Evolutionary conservation across 2,797 vertebrate genomes (phyloP).

Genomic region (Molossus molossus): DNA sequence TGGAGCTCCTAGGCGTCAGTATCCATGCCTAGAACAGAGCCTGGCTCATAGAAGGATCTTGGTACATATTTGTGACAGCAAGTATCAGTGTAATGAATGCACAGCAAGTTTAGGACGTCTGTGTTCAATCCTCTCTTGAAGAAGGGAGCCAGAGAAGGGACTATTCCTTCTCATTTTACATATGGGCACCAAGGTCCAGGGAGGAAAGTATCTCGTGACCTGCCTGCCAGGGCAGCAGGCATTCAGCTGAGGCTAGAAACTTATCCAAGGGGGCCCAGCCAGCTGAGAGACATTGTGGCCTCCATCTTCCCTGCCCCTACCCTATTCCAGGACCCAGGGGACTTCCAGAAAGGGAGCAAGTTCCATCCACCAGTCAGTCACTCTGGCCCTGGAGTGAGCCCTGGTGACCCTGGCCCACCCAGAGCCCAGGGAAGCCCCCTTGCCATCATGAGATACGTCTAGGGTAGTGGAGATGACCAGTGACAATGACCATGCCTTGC

Average conservation of each 20-base stretch:
- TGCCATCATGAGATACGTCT: background rate
- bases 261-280: background rate
- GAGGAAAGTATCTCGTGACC: background rate
- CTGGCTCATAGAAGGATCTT: background rate
- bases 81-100: background rate
- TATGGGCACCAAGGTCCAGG: background rate
- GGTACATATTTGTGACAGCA: background rate
- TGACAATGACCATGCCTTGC: background rate
- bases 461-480: background rate
- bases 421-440: background rate
- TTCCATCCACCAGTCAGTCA: background rate
- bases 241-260: conserved; percentile 1
- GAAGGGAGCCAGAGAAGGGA: background rate
- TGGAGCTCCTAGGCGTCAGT: background rate
- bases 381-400: background rate
- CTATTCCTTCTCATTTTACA: background rate
- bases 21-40: background rate
- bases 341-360: background rate
- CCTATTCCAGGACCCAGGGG: background rate
- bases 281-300: background rate
- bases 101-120: background rate
- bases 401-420: background rate
- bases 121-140: background rate
- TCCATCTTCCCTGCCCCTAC: no score
- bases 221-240: background rate